Conservation (phyloP, 35 echinoderm and acorn worm genomes). For the Heliocidaris tuberculata region DNA sequence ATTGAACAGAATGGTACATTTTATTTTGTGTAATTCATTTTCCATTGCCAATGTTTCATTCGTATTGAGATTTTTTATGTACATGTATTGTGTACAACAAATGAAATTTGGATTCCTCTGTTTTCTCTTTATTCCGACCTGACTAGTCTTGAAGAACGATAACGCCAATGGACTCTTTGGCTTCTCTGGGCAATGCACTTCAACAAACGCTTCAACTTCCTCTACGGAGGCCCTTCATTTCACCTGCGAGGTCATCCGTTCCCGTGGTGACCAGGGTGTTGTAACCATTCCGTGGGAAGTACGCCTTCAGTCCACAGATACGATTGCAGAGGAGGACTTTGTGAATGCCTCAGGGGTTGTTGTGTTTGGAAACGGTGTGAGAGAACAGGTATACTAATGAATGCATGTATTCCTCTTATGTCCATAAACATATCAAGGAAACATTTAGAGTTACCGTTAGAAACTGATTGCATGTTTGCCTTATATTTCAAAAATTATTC, state of each 20-base stretch:
- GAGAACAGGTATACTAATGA: constrained; percentile 70
- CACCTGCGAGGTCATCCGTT: constrained; percentile 73
- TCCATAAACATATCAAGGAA: not conserved
- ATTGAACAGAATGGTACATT: too few species aligned
- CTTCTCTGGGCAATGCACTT: constrained; percentile 75
- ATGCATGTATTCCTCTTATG: not conserved
- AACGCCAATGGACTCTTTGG: constrained; percentile 99
- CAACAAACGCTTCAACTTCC: not conserved
- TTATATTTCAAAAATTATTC: not conserved
- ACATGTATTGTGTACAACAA: too few species aligned
- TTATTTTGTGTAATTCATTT: too few species aligned
- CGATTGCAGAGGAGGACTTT: constrained; percentile 69
- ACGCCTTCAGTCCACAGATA: constrained; percentile 46
- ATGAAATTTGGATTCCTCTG: too few species aligned
- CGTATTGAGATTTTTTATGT: too few species aligned
- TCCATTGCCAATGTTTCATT: too few species aligned
- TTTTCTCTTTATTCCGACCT: not conserved
- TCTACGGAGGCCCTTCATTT: constrained; percentile 69
- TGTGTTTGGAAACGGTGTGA: constrained; percentile 75
- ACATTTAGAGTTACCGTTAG: not conserved
- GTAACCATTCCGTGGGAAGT: constrained; percentile 91
- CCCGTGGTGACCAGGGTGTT: constrained; percentile 83
- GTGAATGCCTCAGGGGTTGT: constrained; percentile 77
- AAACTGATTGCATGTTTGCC: not conserved
- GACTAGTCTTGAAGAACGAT: constrained; percentile 93